phyloP scores from a whole-genome alignment of 2,888 invertebrate species.

The Catocala sponsa region DNA sequence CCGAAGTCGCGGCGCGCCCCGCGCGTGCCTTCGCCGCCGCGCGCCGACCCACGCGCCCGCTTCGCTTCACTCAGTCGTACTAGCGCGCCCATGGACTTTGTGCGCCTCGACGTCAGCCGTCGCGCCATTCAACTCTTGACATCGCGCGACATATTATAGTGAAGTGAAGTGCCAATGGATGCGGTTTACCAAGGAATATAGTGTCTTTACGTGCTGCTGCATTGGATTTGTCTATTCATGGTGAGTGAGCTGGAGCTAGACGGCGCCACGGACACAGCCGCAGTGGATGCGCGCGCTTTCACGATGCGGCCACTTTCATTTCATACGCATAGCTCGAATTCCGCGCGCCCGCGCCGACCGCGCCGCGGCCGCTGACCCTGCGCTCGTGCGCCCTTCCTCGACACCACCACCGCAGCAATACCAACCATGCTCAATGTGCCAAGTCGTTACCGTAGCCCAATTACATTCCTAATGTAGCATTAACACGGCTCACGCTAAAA shows the following conservation, averaged over 20 bases:
- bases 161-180: constrained; percentile 86
- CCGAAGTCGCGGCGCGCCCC: constrained; percentile 84
- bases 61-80: constrained; percentile 75
- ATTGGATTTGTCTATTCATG: constrained; percentile 85
- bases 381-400: constrained; percentile 83
- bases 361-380: constrained; percentile 88
- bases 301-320: constrained; percentile 87
- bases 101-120: constrained; percentile 65
- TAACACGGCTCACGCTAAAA: not conserved
- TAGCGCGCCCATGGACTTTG: constrained; percentile 73
- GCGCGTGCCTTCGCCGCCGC: constrained; percentile 79
- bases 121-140: constrained; percentile 60
- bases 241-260: constrained; percentile 72
- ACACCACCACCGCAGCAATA: constrained; percentile 67
- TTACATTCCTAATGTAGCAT: not conserved
- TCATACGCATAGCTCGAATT: constrained; percentile 88
- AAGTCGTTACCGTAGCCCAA: constrained; percentile 28
- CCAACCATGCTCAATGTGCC: constrained; percentile 49
- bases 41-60: constrained; percentile 92
- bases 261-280: constrained; percentile 66
- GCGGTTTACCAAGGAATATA: constrained; percentile 78
- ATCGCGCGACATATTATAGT: constrained; percentile 73
- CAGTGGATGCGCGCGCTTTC: constrained; percentile 86
- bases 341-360: constrained; percentile 83
- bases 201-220: constrained; percentile 70